A percentile compares a stretch with the other conserved stretches of the same genome.
phyloP scores from a whole-genome alignment of 92 coral and sea anemone species.

The Blastomussa wellsi region DNA sequence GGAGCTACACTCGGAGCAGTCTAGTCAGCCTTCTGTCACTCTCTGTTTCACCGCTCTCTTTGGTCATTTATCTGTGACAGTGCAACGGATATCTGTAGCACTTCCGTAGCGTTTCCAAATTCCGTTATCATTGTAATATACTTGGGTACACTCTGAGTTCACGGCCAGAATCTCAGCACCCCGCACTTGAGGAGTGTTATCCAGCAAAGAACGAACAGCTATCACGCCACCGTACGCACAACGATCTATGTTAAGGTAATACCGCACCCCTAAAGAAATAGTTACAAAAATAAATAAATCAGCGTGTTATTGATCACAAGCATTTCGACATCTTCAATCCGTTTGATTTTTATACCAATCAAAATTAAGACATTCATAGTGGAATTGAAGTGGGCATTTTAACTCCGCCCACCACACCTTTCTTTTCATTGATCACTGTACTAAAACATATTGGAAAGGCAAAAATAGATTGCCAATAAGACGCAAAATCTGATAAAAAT shows the following conservation, averaged over 20 bases:
- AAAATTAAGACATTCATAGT: not conserved
- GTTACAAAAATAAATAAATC: not conserved
- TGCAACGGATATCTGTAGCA: conserved; percentile 10
- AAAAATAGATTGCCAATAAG: not conserved
- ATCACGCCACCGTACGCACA: conserved; percentile 64
- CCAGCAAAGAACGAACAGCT: conserved; percentile 22
- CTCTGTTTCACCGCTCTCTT: not conserved
- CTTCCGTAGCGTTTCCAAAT: conserved; percentile 31
- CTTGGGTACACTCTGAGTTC: conserved; percentile 33
- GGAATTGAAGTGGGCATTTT: not conserved
- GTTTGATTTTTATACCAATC: not conserved
- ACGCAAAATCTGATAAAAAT: not conserved
- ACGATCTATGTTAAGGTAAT: conserved; percentile 63
- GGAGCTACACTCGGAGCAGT: too few species aligned
- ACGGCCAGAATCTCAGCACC: conserved; percentile 65
- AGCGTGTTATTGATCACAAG: not conserved
- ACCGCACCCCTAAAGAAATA: conserved; percentile 20
- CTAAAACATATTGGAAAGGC: not conserved
- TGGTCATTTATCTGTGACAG: not conserved
- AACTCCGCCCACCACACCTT: not conserved
- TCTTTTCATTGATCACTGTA: too few species aligned
- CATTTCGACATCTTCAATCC: too few species aligned
- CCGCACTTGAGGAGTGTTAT: conserved; percentile 52
- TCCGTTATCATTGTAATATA: conserved; percentile 26
- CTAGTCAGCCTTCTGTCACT: too few species aligned